These are phyloP conservation scores for Drosophila watanabei DNA, from an alignment of 1,140 invertebrate genomes.

Conservation along the genomic window DNA sequence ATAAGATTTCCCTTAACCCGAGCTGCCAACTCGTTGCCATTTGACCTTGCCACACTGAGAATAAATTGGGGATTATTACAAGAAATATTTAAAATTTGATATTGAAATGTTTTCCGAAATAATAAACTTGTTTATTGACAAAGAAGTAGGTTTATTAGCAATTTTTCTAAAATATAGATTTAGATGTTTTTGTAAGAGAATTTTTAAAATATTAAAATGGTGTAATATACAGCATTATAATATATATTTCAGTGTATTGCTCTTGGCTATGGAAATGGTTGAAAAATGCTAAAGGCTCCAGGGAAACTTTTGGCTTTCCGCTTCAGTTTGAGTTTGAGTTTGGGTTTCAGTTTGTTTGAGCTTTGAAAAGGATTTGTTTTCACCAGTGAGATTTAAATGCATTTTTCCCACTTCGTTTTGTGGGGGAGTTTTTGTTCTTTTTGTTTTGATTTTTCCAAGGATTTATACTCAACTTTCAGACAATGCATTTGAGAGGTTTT, in stretches of 20 bases:
- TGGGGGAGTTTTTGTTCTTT: not conserved
- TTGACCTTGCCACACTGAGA: conserved; percentile 21
- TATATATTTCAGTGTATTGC: not conserved
- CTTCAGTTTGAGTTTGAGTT: conserved; percentile 13
- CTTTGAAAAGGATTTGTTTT: conserved; percentile 28
- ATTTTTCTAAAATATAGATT: accelerated
- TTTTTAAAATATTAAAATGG: not conserved
- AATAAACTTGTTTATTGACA: too few relatives aligned
- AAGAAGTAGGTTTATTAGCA: too few relatives aligned
- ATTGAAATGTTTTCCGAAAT: not conserved
- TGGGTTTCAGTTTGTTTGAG: conserved; percentile 20
- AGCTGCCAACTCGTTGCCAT: conserved; percentile 56
- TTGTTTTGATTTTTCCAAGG: not conserved
- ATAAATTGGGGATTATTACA: not conserved
- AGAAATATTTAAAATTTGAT: not conserved
- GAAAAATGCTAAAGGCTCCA: conserved; percentile 19
- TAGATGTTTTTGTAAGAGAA: not conserved
- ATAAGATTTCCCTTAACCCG: conserved; percentile 66
- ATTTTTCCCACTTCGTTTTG: conserved; percentile 18
- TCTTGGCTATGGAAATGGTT: conserved; percentile 4
- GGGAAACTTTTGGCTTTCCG: conserved; percentile 40
- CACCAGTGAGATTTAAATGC: conserved; percentile 16
- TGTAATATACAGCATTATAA: not conserved
- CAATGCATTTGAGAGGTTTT: not conserved
- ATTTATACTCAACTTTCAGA: conserved; percentile 5